Conservation (phyloP, 2,888 invertebrate species). For the Seira musarum region DNA sequence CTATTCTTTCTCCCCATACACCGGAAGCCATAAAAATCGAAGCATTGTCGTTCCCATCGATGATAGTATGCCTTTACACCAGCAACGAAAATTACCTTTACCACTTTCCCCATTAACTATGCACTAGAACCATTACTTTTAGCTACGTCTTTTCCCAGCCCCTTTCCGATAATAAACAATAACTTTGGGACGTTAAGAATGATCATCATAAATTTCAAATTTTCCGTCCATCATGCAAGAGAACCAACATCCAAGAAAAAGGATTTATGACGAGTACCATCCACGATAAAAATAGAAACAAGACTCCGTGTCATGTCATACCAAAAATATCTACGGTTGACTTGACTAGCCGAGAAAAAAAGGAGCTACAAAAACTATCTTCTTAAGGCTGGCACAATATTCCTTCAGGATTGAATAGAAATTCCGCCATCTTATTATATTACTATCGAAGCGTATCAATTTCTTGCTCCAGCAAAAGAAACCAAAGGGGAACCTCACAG, state of each 20-base stretch:
- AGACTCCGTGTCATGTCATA: neutral
- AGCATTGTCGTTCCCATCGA: slow-evolving; percentile 1
- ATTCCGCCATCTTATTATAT: slow-evolving; percentile 10
- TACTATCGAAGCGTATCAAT: slow-evolving; percentile 1
- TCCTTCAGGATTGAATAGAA: neutral
- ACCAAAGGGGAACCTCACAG: neutral
- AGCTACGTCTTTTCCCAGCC: neutral
- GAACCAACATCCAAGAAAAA: neutral
- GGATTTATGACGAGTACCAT: neutral
- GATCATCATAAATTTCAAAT: slow-evolving; percentile 12
- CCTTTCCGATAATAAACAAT: neutral
- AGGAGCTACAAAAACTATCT: neutral
- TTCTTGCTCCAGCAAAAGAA: neutral
- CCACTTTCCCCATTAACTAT: slow-evolving; percentile 6
- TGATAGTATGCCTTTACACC: too few species aligned
- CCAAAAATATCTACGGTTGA: too few species aligned
- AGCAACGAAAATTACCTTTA: slow-evolving; percentile 13
- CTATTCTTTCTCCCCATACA: neutral
- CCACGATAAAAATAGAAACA: slow-evolving; percentile 3
- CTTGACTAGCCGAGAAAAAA: too few species aligned
- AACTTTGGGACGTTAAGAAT: slow-evolving; percentile 12
- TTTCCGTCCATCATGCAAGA: neutral
- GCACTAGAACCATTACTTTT: neutral
- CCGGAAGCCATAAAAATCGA: slow-evolving; percentile 17
- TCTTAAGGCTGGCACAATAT: neutral